These are phyloP conservation scores for Aspidoscelis tigris DNA, from an alignment of 2,113 vertebrate genomes.

Conservation along the genomic window DNA sequence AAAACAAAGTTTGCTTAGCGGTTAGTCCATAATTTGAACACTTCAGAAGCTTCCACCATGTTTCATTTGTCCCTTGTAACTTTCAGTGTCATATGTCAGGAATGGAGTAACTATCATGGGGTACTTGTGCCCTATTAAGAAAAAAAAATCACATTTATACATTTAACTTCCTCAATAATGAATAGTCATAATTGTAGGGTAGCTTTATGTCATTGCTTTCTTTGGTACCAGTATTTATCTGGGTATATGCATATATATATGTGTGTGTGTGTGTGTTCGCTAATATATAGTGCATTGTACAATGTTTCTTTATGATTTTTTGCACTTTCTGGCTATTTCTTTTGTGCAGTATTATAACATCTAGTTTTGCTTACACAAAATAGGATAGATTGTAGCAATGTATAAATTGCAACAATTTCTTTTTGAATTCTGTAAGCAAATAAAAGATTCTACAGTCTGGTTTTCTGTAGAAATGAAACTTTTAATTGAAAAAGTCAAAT, in stretches of 20 bases:
- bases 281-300: no score
- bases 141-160: slow-evolving; percentile 36
- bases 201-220: not conserved
- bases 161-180: not conserved
- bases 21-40: slow-evolving; percentile 75
- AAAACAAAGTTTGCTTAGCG: slow-evolving; percentile 77
- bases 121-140: slow-evolving; percentile 39
- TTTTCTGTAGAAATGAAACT: not conserved
- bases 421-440: no score
- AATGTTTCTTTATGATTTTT: not conserved
- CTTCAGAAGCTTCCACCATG: slow-evolving; percentile 79
- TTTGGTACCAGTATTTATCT: not conserved
- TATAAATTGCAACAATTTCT: not conserved
- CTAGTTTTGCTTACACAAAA: not conserved
- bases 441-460: not conserved
- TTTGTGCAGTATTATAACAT: not conserved
- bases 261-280: no score
- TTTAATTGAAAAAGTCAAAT: not conserved
- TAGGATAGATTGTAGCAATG: not conserved
- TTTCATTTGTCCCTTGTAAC: slow-evolving; percentile 79
- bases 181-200: not conserved
- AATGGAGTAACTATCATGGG: slow-evolving; percentile 47
- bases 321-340: slow-evolving; percentile 22
- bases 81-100: slow-evolving; percentile 71
- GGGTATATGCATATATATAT: no score